Evolutionary conservation across 2,113 vertebrate genomes (phyloP).

Genomic region (Coryphaenoides rupestris): DNA sequence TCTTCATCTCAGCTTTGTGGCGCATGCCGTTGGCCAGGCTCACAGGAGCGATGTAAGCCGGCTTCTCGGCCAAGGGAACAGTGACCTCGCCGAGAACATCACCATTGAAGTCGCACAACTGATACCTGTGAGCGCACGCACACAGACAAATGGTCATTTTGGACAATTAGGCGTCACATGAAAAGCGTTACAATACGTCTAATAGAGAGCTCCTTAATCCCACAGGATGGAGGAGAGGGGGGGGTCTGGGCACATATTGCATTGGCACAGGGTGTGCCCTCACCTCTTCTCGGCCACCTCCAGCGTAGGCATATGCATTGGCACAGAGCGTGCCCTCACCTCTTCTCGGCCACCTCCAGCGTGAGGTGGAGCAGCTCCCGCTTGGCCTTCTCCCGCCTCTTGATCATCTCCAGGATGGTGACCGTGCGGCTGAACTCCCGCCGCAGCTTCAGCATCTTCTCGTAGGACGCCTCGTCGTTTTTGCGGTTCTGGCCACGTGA

Average conservation of each 20-base stretch:
- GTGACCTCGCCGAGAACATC: slow-evolving; percentile 86
- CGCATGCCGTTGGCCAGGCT: slow-evolving; percentile 82
- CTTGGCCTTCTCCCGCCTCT: slow-evolving; percentile 89
- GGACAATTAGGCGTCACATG: too few relatives aligned
- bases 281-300: slow-evolving; percentile 93
- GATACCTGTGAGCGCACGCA: slow-evolving; percentile 69
- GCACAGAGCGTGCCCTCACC: slow-evolving; percentile 70
- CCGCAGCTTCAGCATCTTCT: slow-evolving; percentile 91
- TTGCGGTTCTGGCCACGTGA: slow-evolving; percentile 80
- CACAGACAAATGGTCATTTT: too few relatives aligned
- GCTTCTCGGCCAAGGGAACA: slow-evolving; percentile 82
- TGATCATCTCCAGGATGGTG: slow-evolving; percentile 94
- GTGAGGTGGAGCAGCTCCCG: slow-evolving; percentile 90
- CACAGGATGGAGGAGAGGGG: too few relatives aligned
- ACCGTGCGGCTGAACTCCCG: slow-evolving; percentile 90
- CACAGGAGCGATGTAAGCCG: slow-evolving; percentile 71
- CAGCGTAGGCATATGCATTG: slow-evolving; percentile 79
- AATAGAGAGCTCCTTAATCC: background rate
- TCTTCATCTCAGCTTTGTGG: slow-evolving; percentile 84
- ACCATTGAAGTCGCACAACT: slow-evolving; percentile 87
- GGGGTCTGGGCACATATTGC: background rate
- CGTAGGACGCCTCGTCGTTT: slow-evolving; percentile 91
- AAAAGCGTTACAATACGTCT: too few relatives aligned
- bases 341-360: slow-evolving; percentile 89
- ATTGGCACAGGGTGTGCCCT: slow-evolving; percentile 4